Conservation (phyloP, 64 coral and sea anemone species). For the Montipora efflorescens region DNA sequence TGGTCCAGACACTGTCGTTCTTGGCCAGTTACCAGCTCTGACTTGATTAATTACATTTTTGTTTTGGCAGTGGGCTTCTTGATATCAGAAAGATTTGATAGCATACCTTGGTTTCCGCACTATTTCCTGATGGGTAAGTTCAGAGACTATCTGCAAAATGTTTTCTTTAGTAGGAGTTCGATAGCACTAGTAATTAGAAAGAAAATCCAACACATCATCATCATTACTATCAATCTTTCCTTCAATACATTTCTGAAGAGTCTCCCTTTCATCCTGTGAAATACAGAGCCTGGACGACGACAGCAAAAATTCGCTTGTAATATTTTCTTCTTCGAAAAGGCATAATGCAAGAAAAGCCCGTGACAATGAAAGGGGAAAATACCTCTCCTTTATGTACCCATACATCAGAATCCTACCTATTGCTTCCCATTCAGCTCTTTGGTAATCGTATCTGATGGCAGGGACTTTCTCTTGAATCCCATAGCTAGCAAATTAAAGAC, state of each 20-base stretch:
- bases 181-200: constrained; percentile 39
- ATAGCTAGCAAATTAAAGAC: constrained; percentile 62
- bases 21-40: constrained; percentile 38
- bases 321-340: constrained; percentile 55
- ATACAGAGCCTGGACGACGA: constrained; percentile 43
- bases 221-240: constrained; percentile 22
- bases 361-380: constrained; percentile 71
- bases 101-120: constrained; percentile 65
- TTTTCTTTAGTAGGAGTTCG: constrained; percentile 32
- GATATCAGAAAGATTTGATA: constrained; percentile 58
- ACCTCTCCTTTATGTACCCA: constrained; percentile 61
- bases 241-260: constrained; percentile 60
- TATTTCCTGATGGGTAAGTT: constrained; percentile 74
- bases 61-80: constrained; percentile 77
- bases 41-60: constrained; percentile 59
- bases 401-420: constrained; percentile 65
- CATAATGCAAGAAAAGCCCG: constrained; percentile 59
- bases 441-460: constrained; percentile 79
- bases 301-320: constrained; percentile 14
- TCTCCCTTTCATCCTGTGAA: constrained; percentile 53
- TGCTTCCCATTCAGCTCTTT: constrained; percentile 70
- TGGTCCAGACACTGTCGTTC: constrained; percentile 26
- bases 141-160: constrained; percentile 26
- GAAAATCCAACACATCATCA: constrained; percentile 64
- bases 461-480: constrained; percentile 79